Evolutionary conservation across 2,113 vertebrate species (phyloP), one percentile per base, ranked within the genome.

Genomic region (Leucopsar rothschildi): DNA sequence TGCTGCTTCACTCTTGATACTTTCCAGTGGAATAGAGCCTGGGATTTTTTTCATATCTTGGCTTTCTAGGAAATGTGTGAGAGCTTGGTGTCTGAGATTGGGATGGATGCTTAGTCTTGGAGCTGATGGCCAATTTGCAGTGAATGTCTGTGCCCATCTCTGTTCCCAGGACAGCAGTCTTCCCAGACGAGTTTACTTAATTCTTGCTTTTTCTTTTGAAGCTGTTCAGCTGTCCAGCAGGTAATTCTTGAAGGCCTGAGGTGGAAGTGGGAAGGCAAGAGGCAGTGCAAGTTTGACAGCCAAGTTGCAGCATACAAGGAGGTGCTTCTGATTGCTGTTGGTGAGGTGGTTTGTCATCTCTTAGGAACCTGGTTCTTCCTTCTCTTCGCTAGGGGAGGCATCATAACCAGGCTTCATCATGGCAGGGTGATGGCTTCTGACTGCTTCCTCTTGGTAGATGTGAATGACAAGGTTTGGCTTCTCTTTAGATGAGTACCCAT

Each of bases 301-400:
- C 24, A 45, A 33, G 35, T 33, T 59, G 29, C 39, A 75, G 27
- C 6, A 1, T 70, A 5, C 10, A 33, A 39, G 37, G 65, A 91
- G 22, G 5, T 84, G 33, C 44, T 78, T 61, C 28, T 86, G 37
- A 9, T 53, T 69, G 59, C 50, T 80, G 9, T 33, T 61, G 52
- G 21, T 82, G 45, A 52, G 19, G 18, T 77, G 45, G 19, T 22
- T 88, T 76, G 22, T 61, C 44, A 15, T 76, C 9, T 80, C 31
- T 40, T 60, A 11, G 40, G 63, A 82, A 6, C n/a, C 27, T 78
- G 22, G 9, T 64, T 88, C 56, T 82, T 65, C 23, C 17, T 17
- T 73, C 29, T 66, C 39, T 1, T 0, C 4, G 1, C 20, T 23
- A 17, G 4, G 5, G 10, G 14, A 53, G 28, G 17, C 13, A 12